phyloP scores from a whole-genome alignment of 2,888 invertebrate species.

The Chelonus formosanus region DNA sequence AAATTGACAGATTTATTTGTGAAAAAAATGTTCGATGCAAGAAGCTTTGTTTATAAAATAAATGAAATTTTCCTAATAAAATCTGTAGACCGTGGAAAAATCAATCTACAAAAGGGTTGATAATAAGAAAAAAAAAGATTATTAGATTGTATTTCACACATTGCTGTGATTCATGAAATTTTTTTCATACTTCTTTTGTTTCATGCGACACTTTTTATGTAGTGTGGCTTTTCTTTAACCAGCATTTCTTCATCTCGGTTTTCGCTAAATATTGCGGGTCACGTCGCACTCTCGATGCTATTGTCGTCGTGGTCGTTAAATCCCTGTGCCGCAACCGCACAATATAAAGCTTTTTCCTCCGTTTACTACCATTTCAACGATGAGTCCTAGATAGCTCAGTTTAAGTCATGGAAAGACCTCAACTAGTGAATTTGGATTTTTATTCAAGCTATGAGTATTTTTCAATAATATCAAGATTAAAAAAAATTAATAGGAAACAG shows the following conservation, averaged over 20 bases:
- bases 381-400: slow-evolving; percentile 15
- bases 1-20: too few species aligned
- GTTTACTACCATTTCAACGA: slow-evolving; percentile 11
- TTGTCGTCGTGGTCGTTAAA: slow-evolving; percentile 34
- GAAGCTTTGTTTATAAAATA: too few species aligned
- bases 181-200: slow-evolving; percentile 11
- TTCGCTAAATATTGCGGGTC: slow-evolving; percentile 33
- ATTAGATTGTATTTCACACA: not conserved
- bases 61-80: too few species aligned
- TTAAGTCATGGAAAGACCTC: not conserved
- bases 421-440: not conserved
- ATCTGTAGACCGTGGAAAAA: too few species aligned
- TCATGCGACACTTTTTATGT: slow-evolving; percentile 14
- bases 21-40: too few species aligned
- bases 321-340: slow-evolving; percentile 29
- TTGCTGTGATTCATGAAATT: not conserved
- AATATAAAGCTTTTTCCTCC: slow-evolving; percentile 25
- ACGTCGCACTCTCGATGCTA: slow-evolving; percentile 32
- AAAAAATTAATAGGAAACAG: too few species aligned
- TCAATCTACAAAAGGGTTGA: too few species aligned
- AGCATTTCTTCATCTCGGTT: slow-evolving; percentile 28
- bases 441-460: not conserved
- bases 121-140: slow-evolving; percentile 6
- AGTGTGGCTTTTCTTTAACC: slow-evolving; percentile 24
- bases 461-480: not conserved